These are phyloP conservation scores for Alaudala cheleensis DNA, from an alignment of 2,113 vertebrate species.

Conservation along the genomic window DNA sequence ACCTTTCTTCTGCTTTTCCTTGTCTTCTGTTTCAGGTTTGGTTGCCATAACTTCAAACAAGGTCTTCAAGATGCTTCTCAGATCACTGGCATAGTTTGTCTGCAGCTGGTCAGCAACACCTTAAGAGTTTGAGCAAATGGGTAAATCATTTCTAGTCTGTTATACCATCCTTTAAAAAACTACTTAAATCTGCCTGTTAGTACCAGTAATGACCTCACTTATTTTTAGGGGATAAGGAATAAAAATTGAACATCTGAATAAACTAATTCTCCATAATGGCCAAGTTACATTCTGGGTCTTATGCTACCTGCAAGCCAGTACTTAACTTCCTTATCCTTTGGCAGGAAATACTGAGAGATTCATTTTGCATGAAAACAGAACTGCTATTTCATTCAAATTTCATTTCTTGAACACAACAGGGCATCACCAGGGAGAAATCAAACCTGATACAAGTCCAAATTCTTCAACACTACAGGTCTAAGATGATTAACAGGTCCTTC, in stretches of 20 bases:
- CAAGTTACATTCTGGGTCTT: neutral
- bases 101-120: conserved; percentile 98
- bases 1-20: conserved; percentile 90
- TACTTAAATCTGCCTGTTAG: neutral
- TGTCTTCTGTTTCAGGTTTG: conserved; percentile 87
- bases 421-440: neutral
- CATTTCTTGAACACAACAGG: neutral
- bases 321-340: neutral
- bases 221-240: neutral
- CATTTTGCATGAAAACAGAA: neutral
- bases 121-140: conserved; percentile 57
- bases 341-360: neutral
- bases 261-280: neutral
- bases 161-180: neutral
- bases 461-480: neutral
- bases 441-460: neutral
- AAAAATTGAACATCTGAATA: neutral
- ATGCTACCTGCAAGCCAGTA: neutral
- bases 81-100: conserved; percentile 97
- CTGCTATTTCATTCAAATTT: neutral
- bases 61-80: conserved; percentile 95
- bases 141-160: neutral
- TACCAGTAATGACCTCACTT: neutral
- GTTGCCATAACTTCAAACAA: conserved; percentile 98
- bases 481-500: neutral